Conservation (phyloP, 2,888 invertebrate genomes). For the Tinea semifulvella region DNA sequence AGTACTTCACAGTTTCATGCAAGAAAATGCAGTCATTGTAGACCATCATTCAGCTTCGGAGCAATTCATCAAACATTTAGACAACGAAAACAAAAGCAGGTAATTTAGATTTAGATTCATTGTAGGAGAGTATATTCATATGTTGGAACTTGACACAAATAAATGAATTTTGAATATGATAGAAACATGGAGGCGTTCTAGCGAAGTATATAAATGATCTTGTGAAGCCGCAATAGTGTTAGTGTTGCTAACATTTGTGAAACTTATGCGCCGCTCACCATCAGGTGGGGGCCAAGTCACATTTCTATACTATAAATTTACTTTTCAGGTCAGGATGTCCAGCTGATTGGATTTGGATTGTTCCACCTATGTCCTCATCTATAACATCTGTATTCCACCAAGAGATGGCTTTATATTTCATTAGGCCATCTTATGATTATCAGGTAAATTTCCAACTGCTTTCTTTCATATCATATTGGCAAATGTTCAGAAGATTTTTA, state of each 20-base stretch:
- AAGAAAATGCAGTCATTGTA: constrained; percentile 87
- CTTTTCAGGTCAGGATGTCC: constrained; percentile 75
- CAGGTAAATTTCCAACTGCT: constrained; percentile 72
- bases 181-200: no score
- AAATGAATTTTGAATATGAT: no score
- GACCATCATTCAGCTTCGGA: constrained; percentile 96
- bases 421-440: constrained; percentile 91
- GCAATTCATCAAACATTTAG: constrained; percentile 94
- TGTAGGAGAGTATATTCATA: background rate
- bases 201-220: no score
- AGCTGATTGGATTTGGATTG: constrained; percentile 86
- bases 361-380: constrained; percentile 79
- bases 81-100: constrained; percentile 85
- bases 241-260: background rate
- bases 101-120: constrained; percentile 26
- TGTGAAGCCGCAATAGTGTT: no score
- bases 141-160: no score
- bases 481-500: no score
- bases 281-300: no score
- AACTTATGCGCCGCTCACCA: no score
- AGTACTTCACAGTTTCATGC: constrained; percentile 88
- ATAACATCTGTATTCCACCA: constrained; percentile 82
- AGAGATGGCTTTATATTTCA: constrained; percentile 87
- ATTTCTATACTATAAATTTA: constrained; percentile 9
- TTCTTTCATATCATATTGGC: no score